Evolutionary conservation across 1,140 invertebrate species (phyloP).

Genomic region (Dendroctonus valens): DNA sequence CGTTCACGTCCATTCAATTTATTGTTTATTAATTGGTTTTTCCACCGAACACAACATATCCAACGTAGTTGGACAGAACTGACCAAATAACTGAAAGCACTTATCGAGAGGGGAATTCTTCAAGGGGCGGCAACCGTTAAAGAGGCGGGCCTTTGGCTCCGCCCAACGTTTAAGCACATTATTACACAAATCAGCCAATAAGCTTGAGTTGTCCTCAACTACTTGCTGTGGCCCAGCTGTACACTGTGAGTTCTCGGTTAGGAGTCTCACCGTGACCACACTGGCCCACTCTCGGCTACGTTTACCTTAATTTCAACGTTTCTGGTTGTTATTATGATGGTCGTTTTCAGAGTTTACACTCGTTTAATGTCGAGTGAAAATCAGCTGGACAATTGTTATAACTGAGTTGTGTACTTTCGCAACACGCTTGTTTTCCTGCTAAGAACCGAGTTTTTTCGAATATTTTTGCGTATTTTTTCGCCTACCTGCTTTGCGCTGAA

Average conservation of each 20-base stretch:
- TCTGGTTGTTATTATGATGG: slow-evolving; percentile 45
- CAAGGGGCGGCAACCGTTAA: slow-evolving; percentile 22
- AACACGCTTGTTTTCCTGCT: slow-evolving; percentile 3
- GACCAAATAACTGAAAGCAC: slow-evolving; percentile 35
- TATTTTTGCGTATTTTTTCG: too few relatives aligned
- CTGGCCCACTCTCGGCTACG: slow-evolving; percentile 33
- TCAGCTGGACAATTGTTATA: slow-evolving; percentile 46
- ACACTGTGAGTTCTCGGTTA: background rate
- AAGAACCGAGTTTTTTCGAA: background rate
- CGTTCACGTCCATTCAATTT: background rate
- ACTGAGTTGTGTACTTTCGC: slow-evolving; percentile 44
- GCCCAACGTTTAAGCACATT: slow-evolving; percentile 32
- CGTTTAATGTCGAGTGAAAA: slow-evolving; percentile 46
- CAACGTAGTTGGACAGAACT: slow-evolving; percentile 38
- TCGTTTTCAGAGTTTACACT: slow-evolving; percentile 47
- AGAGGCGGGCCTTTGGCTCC: slow-evolving; percentile 15
- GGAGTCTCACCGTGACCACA: background rate
- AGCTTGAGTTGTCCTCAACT: slow-evolving; percentile 35
- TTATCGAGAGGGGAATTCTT: slow-evolving; percentile 16
- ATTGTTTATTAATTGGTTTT: slow-evolving; percentile 4
- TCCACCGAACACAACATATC: slow-evolving; percentile 28
- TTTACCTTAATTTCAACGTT: slow-evolving; percentile 43
- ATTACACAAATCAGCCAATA: slow-evolving; percentile 40
- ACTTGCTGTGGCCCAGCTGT: slow-evolving; percentile 26
- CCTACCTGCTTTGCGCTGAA: too few relatives aligned